Evolutionary conservation across 2,797 vertebrate species (phyloP), one percentile per base, ranked within the genome.

Genomic region (Pangasius sanitwongsei): DNA sequence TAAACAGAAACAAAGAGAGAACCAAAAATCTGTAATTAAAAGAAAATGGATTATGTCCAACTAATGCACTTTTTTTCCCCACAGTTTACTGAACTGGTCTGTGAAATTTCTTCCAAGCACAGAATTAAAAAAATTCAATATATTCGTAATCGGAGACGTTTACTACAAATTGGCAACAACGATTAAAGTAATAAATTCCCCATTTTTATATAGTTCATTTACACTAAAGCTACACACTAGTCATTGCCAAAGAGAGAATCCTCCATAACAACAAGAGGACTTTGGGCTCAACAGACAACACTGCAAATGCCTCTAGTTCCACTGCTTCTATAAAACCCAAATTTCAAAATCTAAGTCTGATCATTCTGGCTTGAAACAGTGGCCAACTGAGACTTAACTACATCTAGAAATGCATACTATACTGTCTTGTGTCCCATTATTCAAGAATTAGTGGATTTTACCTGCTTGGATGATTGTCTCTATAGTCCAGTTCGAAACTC

Each of bases 401-500:
- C 16, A 9, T n/a, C 2, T 65, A 48, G 23, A 83, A 63, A 83
- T 65, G 3, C n/a, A 59, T 70, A 55, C 28, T 7, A 28, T 67
- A 37, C 13, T 20, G 6, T 8, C 0, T 57, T 23, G 78, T 37
- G 3, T 67, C 25, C 59, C 2, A 34, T 20, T 65, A 31, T 31
- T 53, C 18, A 16, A 74, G 12, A 44, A 44, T 69, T 6, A 80
- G 28, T 34, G 13, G 13, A 86, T 69, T 87, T 89, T 83, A 97
- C 99, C 99, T 99, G 96, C 94, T 93, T 55, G 96, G 95, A 90
- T 93, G 94, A 1, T 95, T 96, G 12, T 99, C 97, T 78, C 94
- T 94, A 94, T 96, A 97, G 91, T 98, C 97, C 89, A 97, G 91
- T 81, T 98, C 97, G 11, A 97, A 97, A 88, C 95, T 98, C 80